phyloP scores from a whole-genome alignment of 2,113 vertebrate genomes.

The Willisornis vidua region DNA sequence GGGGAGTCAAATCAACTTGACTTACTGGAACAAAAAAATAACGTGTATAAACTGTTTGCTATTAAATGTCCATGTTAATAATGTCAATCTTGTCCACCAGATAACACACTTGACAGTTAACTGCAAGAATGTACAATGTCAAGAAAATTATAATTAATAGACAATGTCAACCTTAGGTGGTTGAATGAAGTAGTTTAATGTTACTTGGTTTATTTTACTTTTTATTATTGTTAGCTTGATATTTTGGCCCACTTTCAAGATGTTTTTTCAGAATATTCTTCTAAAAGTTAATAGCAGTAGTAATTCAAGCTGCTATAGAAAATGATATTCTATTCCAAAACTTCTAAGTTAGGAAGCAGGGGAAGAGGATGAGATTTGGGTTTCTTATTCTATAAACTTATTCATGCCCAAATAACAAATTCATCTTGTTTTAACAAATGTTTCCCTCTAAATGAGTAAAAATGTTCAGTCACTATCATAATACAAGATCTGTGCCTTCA shows the following conservation, averaged over 20 bases:
- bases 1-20: not conserved
- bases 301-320: not conserved
- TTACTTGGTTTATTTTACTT: not conserved
- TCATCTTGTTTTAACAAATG: not conserved
- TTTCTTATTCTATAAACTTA: not conserved
- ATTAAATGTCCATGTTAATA: not conserved
- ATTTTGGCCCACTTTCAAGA: not conserved
- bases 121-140: not conserved
- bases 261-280: not conserved
- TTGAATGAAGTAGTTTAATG: not conserved
- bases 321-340: not conserved
- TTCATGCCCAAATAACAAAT: not conserved
- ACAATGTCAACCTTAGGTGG: not conserved
- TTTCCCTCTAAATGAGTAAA: not conserved
- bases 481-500: not conserved
- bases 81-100: not conserved
- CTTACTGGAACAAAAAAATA: not conserved
- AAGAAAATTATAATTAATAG: constrained; percentile 4
- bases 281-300: not conserved
- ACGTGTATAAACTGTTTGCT: not conserved
- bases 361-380: fast-evolving
- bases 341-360: fast-evolving
- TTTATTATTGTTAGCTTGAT: not conserved
- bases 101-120: not conserved
- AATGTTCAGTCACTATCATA: not conserved